Conservation (phyloP, 2,113 vertebrate species). For the Struthidea cinerea region DNA sequence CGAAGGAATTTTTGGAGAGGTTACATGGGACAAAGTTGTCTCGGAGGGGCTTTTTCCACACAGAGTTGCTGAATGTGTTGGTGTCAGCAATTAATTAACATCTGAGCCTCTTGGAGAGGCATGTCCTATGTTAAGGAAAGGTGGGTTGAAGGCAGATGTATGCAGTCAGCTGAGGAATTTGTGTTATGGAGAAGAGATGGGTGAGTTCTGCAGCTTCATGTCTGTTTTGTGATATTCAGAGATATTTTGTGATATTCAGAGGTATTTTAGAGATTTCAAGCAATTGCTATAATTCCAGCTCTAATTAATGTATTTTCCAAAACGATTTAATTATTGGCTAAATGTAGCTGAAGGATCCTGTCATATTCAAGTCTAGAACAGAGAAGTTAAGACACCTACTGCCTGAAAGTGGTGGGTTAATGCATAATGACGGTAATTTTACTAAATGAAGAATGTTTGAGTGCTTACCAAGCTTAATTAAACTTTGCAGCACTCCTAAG, state of each 20-base stretch:
- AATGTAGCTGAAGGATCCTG: neutral
- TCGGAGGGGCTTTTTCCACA: neutral
- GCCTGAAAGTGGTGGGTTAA: slow-evolving; percentile 2
- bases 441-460: slow-evolving; percentile 19
- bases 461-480: slow-evolving; percentile 57
- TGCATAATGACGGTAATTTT: slow-evolving; percentile 38
- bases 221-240: neutral
- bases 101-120: neutral
- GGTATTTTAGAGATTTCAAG: neutral
- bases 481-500: slow-evolving; percentile 49
- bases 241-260: neutral
- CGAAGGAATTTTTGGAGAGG: neutral
- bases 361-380: neutral
- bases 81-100: neutral
- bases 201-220: neutral
- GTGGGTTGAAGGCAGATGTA: neutral
- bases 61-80: neutral
- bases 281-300: neutral
- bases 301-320: neutral
- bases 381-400: neutral
- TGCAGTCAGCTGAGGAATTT: neutral
- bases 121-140: neutral
- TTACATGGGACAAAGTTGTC: neutral
- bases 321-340: neutral
- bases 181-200: neutral